phyloP scores from a whole-genome alignment of 2,888 invertebrate species.

The Drosophila emarginata region DNA sequence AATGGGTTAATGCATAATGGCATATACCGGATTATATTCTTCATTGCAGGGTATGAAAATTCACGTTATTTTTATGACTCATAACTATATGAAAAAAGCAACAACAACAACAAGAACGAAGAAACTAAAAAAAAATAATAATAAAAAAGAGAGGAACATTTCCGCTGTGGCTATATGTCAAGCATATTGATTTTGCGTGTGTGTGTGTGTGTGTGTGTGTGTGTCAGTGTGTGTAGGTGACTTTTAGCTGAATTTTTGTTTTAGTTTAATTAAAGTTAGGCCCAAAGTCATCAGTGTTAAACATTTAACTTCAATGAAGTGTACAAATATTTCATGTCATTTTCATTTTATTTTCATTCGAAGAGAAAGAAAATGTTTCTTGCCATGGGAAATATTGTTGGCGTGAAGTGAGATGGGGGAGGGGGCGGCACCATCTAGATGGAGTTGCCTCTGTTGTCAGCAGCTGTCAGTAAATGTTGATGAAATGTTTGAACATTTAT shows the following conservation, averaged over 20 bases:
- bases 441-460: slow-evolving; percentile 33
- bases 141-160: slow-evolving; percentile 26
- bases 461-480: slow-evolving; percentile 43
- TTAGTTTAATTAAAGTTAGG: slow-evolving; percentile 36
- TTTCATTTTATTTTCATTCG: slow-evolving; percentile 1
- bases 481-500: slow-evolving; percentile 41
- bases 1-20: too few relatives aligned
- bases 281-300: slow-evolving; percentile 11
- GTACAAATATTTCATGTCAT: slow-evolving; percentile 13
- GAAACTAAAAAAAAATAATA: slow-evolving; percentile 1
- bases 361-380: neutral
- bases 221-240: neutral
- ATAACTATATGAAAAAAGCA: slow-evolving; percentile 1
- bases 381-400: slow-evolving; percentile 23
- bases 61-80: slow-evolving; percentile 4
- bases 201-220: neutral
- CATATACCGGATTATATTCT: neutral
- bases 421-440: neutral
- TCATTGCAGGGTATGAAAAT: neutral
- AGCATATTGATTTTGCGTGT: slow-evolving; percentile 40
- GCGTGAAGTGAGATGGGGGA: neutral
- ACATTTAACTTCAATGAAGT: slow-evolving; percentile 4
- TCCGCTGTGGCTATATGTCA: slow-evolving; percentile 37
- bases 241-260: slow-evolving; percentile 7
- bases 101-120: neutral